Evolutionary conservation across 2,113 vertebrate species (phyloP), one percentile per base, ranked within the genome.

Genomic region (Eulemur rufifrons): DNA sequence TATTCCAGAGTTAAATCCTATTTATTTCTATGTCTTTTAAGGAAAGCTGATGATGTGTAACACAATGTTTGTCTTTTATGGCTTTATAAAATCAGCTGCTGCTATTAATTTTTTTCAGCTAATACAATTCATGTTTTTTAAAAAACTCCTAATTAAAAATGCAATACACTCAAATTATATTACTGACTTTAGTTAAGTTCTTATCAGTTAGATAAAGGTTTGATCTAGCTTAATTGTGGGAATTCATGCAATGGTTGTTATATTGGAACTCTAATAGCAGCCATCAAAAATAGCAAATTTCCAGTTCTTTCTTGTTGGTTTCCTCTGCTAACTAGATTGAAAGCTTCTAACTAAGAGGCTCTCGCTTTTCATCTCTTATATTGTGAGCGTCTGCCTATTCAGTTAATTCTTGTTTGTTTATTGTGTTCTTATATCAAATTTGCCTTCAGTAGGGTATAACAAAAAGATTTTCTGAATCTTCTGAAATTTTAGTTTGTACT

Each of bases 21-120:
- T 68, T 89, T 78, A 89, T 90, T 94, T 93, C 71, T 74, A 4
- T 12, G 45, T 93, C 27, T 93, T 91, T 90, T 68, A 81, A 96
- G 78, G 64, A 95, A 85, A 76, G 52, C 27, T 25, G 8, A 45
- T 56, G 29, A 68, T 56, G 5, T 80, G 1, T 90, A 89, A 66
- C 56, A 63, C 59, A 47, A 0, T 86, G 34, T 92, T 85, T 92
- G 73, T 39, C 34, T 59, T 82, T 76, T 63, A 84, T 42, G 25
- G 68, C 71, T 95, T 94, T 69, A 39, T 91, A 77, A 29, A 63
- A 54, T 63, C 50, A 80, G 47, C 59, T 71, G 17, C 52, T 71
- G 37, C 27, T 89, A 15, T n/a, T 82, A 45, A 34, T 69, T 87
- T 89, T 73, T 81, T 52, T 47, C 21, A 76, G 15, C 12, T 91